phyloP scores from a whole-genome alignment of 1,140 invertebrate species.

The Drosophila repleta region DNA sequence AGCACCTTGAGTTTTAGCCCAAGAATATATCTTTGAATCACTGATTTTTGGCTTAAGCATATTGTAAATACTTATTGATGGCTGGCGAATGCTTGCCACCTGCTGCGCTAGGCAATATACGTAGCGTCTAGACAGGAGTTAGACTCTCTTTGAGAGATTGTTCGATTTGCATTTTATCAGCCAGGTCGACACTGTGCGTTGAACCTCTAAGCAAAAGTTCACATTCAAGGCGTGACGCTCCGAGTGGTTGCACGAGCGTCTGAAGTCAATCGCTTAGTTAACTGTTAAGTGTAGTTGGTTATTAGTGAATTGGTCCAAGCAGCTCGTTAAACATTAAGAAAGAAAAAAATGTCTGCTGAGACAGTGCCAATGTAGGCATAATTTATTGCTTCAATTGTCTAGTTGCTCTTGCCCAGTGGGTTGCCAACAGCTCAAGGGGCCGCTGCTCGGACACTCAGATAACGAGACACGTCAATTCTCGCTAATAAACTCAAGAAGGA shows the following conservation, averaged over 20 bases:
- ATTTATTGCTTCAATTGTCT: constrained; percentile 70
- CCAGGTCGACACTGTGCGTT: constrained; percentile 46
- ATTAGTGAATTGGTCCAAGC: constrained; percentile 48
- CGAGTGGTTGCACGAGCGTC: neutral
- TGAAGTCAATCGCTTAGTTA: constrained; percentile 21
- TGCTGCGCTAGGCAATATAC: constrained; percentile 50
- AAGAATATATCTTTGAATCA: constrained; percentile 30
- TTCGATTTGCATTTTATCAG: constrained; percentile 60
- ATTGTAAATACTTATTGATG: constrained; percentile 52
- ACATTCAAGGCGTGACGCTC: constrained; percentile 34
- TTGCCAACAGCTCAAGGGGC: constrained; percentile 22
- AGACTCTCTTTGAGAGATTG: constrained; percentile 40
- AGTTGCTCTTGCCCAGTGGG: constrained; percentile 7
- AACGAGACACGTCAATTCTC: constrained; percentile 77
- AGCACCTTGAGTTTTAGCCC: neutral
- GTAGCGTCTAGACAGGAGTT: constrained; percentile 66
- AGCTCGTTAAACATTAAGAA: constrained; percentile 29
- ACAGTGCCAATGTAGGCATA: constrained; percentile 62
- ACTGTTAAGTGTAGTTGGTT: constrained; percentile 22
- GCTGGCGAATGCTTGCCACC: constrained; percentile 50
- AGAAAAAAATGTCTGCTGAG: neutral
- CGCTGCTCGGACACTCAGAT: constrained; percentile 48
- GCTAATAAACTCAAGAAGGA: constrained; percentile 81
- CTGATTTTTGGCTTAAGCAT: constrained; percentile 19
- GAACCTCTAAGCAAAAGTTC: constrained; percentile 48